Conservation (phyloP, 2,888 invertebrate species). For the Phytoseiulus persimilis region DNA sequence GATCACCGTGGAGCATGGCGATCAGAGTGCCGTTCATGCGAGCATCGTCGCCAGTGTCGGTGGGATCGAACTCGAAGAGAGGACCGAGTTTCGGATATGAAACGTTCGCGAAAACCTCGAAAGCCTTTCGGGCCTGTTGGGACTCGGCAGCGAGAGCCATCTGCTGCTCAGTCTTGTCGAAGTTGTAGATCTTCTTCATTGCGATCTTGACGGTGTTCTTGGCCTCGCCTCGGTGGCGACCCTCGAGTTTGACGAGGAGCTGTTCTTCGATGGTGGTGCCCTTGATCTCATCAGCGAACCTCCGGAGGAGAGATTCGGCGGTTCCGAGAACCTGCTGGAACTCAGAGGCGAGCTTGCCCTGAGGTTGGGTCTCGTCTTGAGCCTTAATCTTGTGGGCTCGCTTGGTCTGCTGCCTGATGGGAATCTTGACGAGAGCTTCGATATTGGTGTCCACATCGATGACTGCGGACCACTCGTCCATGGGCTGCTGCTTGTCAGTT, state of each 20-base stretch:
- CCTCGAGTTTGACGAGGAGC: slow-evolving; percentile 26
- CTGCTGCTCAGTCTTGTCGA: slow-evolving; percentile 9
- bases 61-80: slow-evolving; percentile 16
- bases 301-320: not conserved
- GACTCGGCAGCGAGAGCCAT: slow-evolving; percentile 7
- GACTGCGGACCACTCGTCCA: slow-evolving; percentile 21
- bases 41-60: not conserved
- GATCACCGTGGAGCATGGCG: slow-evolving; percentile 7
- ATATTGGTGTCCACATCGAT: slow-evolving; percentile 8
- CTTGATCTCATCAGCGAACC: not conserved
- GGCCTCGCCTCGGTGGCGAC: slow-evolving; percentile 11
- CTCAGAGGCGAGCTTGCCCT: not conserved
- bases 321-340: not conserved
- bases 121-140: not conserved
- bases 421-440: slow-evolving; percentile 1
- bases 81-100: not conserved
- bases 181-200: slow-evolving; percentile 35
- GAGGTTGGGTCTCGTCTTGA: not conserved
- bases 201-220: slow-evolving; percentile 23
- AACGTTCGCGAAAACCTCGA: slow-evolving; percentile 28
- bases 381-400: slow-evolving; percentile 10
- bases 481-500: slow-evolving; percentile 30
- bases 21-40: slow-evolving; percentile 30
- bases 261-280: slow-evolving; percentile 14
- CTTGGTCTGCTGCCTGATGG: not conserved